phyloP scores from a whole-genome alignment of 2,113 vertebrate genomes.

The Henicopernis longicauda region DNA sequence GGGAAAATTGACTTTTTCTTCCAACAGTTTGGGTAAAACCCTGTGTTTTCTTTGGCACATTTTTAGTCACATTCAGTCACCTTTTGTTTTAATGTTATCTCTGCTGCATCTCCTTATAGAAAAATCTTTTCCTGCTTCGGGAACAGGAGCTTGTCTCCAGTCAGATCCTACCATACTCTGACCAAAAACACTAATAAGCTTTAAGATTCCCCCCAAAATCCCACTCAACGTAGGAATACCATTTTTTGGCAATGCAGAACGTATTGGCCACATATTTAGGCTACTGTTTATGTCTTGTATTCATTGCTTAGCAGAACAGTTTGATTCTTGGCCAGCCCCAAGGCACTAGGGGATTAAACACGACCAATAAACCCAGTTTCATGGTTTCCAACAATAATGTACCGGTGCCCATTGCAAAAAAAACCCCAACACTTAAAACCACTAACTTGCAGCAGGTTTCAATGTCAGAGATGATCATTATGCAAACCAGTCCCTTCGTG shows the following conservation, averaged over 20 bases:
- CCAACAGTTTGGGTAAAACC: background rate
- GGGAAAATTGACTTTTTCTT: slow-evolving; percentile 28
- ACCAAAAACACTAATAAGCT: background rate
- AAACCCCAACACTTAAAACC: background rate
- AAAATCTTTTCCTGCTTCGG: background rate
- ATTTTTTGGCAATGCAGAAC: background rate
- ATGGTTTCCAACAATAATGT: background rate
- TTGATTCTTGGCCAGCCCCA: background rate
- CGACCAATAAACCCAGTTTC: background rate
- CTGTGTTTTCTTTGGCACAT: background rate
- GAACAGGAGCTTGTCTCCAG: background rate
- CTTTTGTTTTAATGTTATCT: slow-evolving; percentile 1
- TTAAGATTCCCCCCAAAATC: background rate
- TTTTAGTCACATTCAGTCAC: background rate
- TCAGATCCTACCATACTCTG: background rate
- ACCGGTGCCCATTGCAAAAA: rapidly evolving
- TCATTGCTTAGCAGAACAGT: background rate
- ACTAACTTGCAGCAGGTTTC: background rate
- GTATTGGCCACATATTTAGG: background rate
- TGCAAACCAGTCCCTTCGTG: background rate
- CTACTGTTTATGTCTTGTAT: rapidly evolving
- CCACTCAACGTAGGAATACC: background rate
- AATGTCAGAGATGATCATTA: no score
- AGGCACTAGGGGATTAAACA: background rate
- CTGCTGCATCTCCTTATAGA: background rate